Percentiles rank a stretch among this genome's conserved stretches.
Conservation (phyloP, 2,797 vertebrate species). For the Tenualosa thibaudeaui region DNA sequence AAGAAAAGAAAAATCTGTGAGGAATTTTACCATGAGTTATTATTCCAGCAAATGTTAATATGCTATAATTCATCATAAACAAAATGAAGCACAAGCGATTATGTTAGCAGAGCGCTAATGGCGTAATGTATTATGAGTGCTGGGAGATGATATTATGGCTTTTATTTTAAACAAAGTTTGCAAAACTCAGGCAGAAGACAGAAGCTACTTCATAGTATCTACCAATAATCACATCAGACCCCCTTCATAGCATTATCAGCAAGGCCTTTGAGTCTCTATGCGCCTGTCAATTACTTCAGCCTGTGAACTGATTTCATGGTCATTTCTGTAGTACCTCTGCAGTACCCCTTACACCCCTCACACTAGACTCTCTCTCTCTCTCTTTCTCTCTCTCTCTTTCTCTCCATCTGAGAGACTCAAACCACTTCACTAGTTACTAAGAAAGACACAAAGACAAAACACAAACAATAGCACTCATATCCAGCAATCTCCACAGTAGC, state of each 20-base stretch:
- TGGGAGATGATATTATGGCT: background rate
- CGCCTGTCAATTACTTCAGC: background rate
- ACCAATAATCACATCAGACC: background rate
- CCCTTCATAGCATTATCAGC: background rate
- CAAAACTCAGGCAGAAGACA: background rate
- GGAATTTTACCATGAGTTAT: background rate
- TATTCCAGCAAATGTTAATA: constrained; percentile 12
- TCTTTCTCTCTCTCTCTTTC: no score
- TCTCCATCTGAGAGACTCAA: background rate
- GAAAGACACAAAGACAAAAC: background rate
- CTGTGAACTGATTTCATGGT: background rate
- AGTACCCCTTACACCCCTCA: background rate
- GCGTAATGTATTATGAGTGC: background rate
- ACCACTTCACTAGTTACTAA: background rate
- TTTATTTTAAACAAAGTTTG: background rate
- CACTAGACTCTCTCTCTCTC: background rate
- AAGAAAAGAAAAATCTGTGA: background rate
- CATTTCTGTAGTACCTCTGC: background rate
- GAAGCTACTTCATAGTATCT: background rate
- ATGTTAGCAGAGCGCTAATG: background rate
- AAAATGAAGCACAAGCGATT: constrained; percentile 4
- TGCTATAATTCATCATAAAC: constrained; percentile 15
- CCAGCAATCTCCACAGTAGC: background rate
- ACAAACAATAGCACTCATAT: no score
- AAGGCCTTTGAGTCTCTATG: background rate